Conservation (phyloP, 2,888 invertebrate species). For the Cerastis rubricosa region DNA sequence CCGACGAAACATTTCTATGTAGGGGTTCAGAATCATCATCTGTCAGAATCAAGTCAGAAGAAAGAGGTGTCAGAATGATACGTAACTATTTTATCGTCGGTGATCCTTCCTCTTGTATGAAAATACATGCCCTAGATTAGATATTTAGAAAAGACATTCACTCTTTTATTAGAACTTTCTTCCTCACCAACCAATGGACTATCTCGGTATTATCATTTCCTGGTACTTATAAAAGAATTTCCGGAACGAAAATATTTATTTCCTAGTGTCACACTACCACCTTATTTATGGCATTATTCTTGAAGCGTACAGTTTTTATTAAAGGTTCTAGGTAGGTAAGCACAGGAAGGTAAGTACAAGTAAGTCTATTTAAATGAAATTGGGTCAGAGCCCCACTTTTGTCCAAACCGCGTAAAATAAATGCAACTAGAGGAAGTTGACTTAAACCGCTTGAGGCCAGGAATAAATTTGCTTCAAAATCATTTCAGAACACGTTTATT, state of each 20-base stretch:
- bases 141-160: too few relatives aligned
- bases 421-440: conserved; percentile 60
- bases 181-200: conserved; percentile 21
- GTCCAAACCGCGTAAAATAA: conserved; percentile 56
- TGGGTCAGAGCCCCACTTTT: conserved; percentile 59
- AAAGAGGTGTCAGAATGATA: too few relatives aligned
- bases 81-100: too few relatives aligned
- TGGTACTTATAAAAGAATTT: conserved; percentile 5
- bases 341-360: conserved; percentile 24
- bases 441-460: conserved; percentile 53
- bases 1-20: too few relatives aligned
- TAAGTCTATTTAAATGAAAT: conserved; percentile 47
- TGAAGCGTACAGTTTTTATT: background rate
- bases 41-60: too few relatives aligned
- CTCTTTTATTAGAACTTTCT: conserved; percentile 25
- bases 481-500: conserved; percentile 56
- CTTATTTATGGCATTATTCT: conserved; percentile 1
- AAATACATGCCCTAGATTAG: conserved; percentile 40
- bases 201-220: conserved; percentile 20
- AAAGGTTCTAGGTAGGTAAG: conserved; percentile 22
- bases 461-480: conserved; percentile 63
- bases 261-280: conserved; percentile 18
- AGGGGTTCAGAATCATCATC: too few relatives aligned
- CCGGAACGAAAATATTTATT: conserved; percentile 38
- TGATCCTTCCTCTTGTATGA: background rate